phyloP scores from a whole-genome alignment of 2,797 vertebrate species.

The Spondyliosoma cantharus region DNA sequence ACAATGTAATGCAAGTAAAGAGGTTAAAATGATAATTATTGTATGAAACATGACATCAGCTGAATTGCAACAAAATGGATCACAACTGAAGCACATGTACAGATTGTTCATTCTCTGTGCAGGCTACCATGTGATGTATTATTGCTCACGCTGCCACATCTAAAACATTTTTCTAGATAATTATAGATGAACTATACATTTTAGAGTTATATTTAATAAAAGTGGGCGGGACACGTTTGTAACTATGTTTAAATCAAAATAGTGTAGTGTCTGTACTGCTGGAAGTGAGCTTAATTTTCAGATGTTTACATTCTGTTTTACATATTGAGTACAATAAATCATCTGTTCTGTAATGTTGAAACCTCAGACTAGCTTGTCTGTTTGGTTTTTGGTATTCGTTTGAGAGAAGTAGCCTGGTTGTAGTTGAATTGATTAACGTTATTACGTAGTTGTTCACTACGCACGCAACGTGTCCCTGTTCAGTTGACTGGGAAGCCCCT shows the following conservation, averaged over 20 bases:
- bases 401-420: not conserved
- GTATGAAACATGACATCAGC: not conserved
- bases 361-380: fast-evolving
- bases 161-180: not conserved
- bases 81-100: not conserved
- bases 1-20: not conserved
- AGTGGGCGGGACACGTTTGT: no score
- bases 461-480: constrained; percentile 82
- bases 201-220: no score
- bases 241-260: no score
- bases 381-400: not conserved
- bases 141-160: not conserved
- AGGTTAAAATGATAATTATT: not conserved
- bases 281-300: not conserved
- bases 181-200: not conserved
- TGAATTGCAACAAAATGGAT: not conserved
- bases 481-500: constrained; percentile 84
- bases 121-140: not conserved
- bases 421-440: constrained; percentile 40
- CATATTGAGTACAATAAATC: not conserved
- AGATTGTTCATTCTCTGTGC: not conserved
- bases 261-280: no score
- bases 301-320: not conserved
- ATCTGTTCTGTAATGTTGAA: not conserved
- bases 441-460: constrained; percentile 60